Percentiles rank a stretch among this genome's conserved stretches.
These are phyloP conservation scores for Drosophila siamana DNA, from an alignment of 2,888 invertebrate species.

Conservation along the genomic window DNA sequence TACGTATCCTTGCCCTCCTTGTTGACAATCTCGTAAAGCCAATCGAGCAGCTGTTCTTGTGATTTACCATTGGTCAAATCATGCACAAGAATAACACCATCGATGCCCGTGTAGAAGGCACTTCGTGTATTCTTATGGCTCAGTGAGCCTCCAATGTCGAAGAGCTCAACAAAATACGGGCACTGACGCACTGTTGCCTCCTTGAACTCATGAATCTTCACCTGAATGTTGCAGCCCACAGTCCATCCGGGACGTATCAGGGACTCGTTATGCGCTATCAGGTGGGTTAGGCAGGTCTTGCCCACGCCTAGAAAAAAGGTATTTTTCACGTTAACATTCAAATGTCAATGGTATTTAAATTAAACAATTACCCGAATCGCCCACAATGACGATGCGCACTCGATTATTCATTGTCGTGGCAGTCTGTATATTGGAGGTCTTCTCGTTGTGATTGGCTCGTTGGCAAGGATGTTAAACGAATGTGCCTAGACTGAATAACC, in stretches of 20 bases:
- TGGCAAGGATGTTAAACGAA: not conserved
- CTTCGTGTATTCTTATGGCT: constrained; percentile 96
- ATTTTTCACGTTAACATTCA: not conserved
- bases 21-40: constrained; percentile 95
- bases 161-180: constrained; percentile 96
- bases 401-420: constrained; percentile 63
- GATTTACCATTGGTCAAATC: constrained; percentile 98
- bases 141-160: constrained; percentile 98
- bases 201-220: constrained; percentile 97
- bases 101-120: constrained; percentile 96
- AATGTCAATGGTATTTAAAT: not conserved
- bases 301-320: constrained; percentile 91
- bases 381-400: constrained; percentile 95
- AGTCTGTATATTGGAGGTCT: not conserved
- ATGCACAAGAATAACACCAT: constrained; percentile 98
- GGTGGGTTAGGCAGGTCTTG: constrained; percentile 96
- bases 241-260: constrained; percentile 96
- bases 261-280: constrained; percentile 95
- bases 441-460: not conserved
- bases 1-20: constrained; percentile 87
- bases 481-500: not conserved
- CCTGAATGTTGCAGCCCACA: constrained; percentile 97
- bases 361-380: constrained; percentile 92
- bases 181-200: constrained; percentile 97
- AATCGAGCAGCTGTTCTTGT: constrained; percentile 95